Base-by-base conservation (phyloP, 1,140 invertebrate species). In the Trichonephila clavipes region DNA sequence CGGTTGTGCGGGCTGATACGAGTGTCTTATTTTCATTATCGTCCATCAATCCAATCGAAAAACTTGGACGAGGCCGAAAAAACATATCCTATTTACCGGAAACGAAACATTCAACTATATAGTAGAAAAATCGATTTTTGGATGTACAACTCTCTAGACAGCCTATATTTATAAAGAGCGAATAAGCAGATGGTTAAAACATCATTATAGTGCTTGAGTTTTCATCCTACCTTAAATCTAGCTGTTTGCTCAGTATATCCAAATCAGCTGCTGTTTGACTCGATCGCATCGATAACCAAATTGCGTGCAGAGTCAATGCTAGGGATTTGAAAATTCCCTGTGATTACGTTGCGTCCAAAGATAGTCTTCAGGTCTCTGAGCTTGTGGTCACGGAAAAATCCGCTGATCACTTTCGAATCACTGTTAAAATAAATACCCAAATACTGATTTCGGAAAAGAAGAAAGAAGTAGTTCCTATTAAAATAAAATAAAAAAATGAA, bases 151-250 rank as follows among this genome's bases (percentile, higher is more conserved):
- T 66, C 21, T 28, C 28, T 90, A 34, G 77, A 62, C 69, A 90
- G 66, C 89, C 89, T 90, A 82, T 90, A 81, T 90, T 90, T 90
- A 90, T 34, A 82, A 61, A 82, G 88, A 21, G 6, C 77, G 51
- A 82, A 59, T 81, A 81, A 61, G 89, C 89, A 90, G 89, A 82
- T 90, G 89, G 89, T 89, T 89, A 69, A 89, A 62, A 82, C 64
- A 58, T 82, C 89, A 90, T 90, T 90, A 90, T 28, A 82, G 69
- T 69, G 40, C 66, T 89, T 89, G 86, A 40, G 86, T 8, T 24
- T 40, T 66, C 59, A 66, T 66, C 59, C 28, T 51, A 66, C 40
- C 28, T 85, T 85, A 58, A 51, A 28, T n/a, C n/a, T 77, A 77
- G 66, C 24, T 72, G 64, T 77, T 44, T 58, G 66, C 21, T 58